Evolutionary conservation across 2,888 invertebrate genomes (phyloP), one percentile per base, ranked within the genome.

Genomic region (Zele albiditarsus): DNA sequence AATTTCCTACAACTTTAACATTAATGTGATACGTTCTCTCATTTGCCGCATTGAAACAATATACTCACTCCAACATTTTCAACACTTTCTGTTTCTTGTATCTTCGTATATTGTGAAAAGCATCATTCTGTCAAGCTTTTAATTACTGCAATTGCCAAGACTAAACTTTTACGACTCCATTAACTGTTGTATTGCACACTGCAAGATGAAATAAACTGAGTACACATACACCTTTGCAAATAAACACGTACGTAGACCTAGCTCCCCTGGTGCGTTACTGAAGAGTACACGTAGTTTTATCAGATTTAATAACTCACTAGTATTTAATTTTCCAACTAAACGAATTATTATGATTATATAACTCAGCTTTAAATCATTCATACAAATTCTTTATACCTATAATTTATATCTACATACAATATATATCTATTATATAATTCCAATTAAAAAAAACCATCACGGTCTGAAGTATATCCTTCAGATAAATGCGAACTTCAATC

Each of bases 111-210:
- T 23, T 23, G 16, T 25, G 49, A 23, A 67, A 49, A 67, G 27
- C 67, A 49, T 42, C 46, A 67, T 67, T 49, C 46, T 16, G 27
- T 46, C 42, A 73, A 66, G 74, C 72, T 82, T 79, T 82, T 83
- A 82, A 83, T 84, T 81, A 80, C 80, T 76, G 74, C 75, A 79
- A 82, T 82, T 84, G 77, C 77, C 79, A 80, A 74, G 81, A 78
- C 65, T 79, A 81, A 65, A 80, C 79, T 82, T 81, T 84, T 83
- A 83, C 79, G 82, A 82, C 80, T 82, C 78, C 79, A 82, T 83
- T 82, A 84, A 80, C 78, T 63, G 71, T 76, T 78, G 73, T 79
- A 70, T 71, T 49, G 57, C 57, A 73, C 33, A 60, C 16, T 33
- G 65, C 67, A 25, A 71, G 63, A 62, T 67, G 57, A 53, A 78